Evolutionary conservation across 2,797 vertebrate genomes (phyloP).

Genomic region (Pteropus rufus): DNA sequence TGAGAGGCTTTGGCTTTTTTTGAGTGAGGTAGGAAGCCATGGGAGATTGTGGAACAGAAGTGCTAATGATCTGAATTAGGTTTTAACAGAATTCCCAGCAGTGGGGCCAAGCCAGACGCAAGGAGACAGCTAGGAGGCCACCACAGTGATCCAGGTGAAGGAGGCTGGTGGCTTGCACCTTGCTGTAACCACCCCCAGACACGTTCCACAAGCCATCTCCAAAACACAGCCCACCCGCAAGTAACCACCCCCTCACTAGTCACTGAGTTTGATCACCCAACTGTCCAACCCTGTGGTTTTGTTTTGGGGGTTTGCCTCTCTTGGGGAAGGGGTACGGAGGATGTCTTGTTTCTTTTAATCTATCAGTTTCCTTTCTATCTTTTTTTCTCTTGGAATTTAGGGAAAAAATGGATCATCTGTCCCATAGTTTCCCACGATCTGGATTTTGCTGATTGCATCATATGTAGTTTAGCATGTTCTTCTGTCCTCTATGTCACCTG

Average conservation of each 20-base stretch:
- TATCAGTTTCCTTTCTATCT: neutral
- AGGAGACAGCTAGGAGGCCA: neutral
- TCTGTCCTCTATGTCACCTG: neutral
- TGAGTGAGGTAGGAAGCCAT: neutral
- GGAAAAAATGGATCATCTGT: neutral
- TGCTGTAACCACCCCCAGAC: neutral
- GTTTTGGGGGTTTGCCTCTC: neutral
- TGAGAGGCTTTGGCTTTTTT: neutral
- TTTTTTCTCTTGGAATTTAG: neutral
- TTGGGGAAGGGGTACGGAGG: neutral
- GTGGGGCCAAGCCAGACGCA: neutral
- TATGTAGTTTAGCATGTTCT: neutral
- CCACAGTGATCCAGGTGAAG: neutral
- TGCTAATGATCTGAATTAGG: neutral
- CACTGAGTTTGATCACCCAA: neutral
- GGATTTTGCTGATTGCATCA: neutral
- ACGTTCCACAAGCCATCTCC: neutral
- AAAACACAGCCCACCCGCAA: neutral
- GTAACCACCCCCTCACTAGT: neutral
- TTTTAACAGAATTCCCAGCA: neutral
- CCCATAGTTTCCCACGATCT: neutral
- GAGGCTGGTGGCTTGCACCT: neutral
- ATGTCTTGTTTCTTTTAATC: neutral
- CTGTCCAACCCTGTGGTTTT: neutral
- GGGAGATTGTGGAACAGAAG: neutral